Conservation (phyloP, 2,888 invertebrate species). For the Glyphotaelius pellucidus region DNA sequence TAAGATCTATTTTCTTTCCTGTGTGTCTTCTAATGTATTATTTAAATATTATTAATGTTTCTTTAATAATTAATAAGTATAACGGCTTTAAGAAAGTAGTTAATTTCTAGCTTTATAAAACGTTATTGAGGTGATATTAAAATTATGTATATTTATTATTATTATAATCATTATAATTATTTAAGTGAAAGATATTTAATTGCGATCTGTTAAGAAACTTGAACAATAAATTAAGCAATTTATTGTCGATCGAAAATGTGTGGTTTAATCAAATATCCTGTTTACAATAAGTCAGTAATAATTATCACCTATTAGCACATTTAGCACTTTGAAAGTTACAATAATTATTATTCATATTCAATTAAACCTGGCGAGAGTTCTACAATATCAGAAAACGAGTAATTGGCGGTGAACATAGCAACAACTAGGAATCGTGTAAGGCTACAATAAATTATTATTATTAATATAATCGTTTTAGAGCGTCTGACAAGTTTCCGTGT, state of each 20-base stretch:
- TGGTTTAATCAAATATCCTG: not conserved
- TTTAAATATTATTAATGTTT: no score
- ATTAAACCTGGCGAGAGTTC: not conserved
- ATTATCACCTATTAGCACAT: not conserved
- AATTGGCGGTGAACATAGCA: not conserved
- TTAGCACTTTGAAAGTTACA: not conserved
- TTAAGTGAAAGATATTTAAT: not conserved
- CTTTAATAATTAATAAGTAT: no score
- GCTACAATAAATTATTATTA: not conserved
- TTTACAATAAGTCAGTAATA: not conserved
- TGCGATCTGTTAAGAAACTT: not conserved
- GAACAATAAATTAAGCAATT: not conserved
- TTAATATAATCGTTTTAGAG: conserved; percentile 32
- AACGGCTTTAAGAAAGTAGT: not conserved
- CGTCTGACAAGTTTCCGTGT: conserved; percentile 32
- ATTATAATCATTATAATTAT: not conserved
- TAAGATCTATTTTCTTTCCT: no score
- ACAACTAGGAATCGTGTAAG: not conserved
- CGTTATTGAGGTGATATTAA: not conserved
- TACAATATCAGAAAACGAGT: not conserved
- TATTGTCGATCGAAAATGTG: not conserved
- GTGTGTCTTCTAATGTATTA: no score
- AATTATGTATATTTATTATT: no score
- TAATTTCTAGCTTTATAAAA: not conserved
- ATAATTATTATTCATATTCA: not conserved